phyloP scores from a whole-genome alignment of 2,888 invertebrate genomes.

The Phortica magna region DNA sequence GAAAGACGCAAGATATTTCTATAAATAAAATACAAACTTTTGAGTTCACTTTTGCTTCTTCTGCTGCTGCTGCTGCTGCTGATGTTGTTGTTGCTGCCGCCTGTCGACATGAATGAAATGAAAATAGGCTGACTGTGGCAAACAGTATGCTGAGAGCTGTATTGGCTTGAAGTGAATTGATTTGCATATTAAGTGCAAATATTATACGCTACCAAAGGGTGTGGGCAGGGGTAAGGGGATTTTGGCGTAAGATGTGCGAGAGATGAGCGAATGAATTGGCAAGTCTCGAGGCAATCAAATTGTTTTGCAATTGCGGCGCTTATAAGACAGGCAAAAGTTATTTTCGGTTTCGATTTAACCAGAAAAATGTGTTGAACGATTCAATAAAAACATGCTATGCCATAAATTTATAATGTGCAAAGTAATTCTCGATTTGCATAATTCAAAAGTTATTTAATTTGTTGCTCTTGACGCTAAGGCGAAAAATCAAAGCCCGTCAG shows the following conservation, averaged over 20 bases:
- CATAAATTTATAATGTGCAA: constrained; percentile 31
- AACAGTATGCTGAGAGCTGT: not conserved
- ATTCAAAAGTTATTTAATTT: constrained; percentile 31
- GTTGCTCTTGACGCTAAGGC: not conserved
- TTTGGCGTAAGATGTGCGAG: not conserved
- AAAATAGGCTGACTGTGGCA: constrained; percentile 1
- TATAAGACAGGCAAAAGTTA: not conserved
- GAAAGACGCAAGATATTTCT: constrained; percentile 46
- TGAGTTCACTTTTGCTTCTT: not conserved
- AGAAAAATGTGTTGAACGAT: constrained; percentile 38
- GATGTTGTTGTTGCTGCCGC: not conserved
- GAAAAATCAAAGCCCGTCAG: not conserved
- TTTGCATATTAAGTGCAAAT: constrained; percentile 50
- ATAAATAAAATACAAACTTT: constrained; percentile 6
- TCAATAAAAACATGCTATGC: constrained; percentile 30
- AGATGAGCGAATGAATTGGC: not conserved
- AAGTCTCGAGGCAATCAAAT: constrained; percentile 20
- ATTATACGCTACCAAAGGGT: constrained; percentile 25
- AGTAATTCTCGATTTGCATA: constrained; percentile 33
- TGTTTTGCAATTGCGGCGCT: constrained; percentile 8
- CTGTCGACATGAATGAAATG: constrained; percentile 29
- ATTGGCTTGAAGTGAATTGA: constrained; percentile 39
- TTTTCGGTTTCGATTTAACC: constrained; percentile 15
- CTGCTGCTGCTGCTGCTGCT: not conserved
- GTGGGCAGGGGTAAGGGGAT: no score